These are phyloP conservation scores for Drosophila punjabiensis DNA, from an alignment of 1,140 invertebrate species.

Conservation along the genomic window DNA sequence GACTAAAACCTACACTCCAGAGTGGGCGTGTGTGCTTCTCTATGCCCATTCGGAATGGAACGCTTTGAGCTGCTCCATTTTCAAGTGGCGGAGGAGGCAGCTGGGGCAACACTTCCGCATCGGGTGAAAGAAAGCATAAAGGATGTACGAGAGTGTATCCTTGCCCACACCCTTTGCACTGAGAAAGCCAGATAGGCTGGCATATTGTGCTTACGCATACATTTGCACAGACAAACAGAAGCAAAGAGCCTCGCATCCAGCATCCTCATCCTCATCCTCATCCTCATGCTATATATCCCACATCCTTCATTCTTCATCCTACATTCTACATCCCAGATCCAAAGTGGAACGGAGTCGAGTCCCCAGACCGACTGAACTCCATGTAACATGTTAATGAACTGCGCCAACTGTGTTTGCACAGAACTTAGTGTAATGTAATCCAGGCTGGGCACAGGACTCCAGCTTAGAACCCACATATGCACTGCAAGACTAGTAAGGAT, in stretches of 20 bases:
- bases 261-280: slow-evolving; percentile 7
- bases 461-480: slow-evolving; percentile 21
- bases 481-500: slow-evolving; percentile 8
- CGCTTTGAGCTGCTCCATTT: slow-evolving; percentile 70
- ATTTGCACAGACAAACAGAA: slow-evolving; percentile 74
- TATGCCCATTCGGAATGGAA: slow-evolving; percentile 55
- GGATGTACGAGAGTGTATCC: slow-evolving; percentile 37
- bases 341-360: slow-evolving; percentile 72
- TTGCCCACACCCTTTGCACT: slow-evolving; percentile 16
- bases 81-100: slow-evolving; percentile 64
- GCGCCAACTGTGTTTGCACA: slow-evolving; percentile 84
- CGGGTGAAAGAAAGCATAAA: slow-evolving; percentile 70
- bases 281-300: not conserved
- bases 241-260: slow-evolving; percentile 54
- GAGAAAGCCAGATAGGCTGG: slow-evolving; percentile 40
- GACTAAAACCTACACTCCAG: slow-evolving; percentile 29
- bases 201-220: slow-evolving; percentile 72
- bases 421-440: slow-evolving; percentile 84
- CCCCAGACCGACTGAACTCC: slow-evolving; percentile 64
- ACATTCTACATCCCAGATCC: slow-evolving; percentile 15
- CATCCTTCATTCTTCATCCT: slow-evolving; percentile 28
- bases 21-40: not conserved
- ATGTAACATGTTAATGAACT: slow-evolving; percentile 84
- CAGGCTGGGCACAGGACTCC: slow-evolving; percentile 43
- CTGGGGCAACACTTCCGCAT: slow-evolving; percentile 76